A percentile compares a stretch with the other conserved stretches of the same genome.
Evolutionary conservation across 1,140 invertebrate species (phyloP).

Genomic region (Sminthurides bifidus): DNA sequence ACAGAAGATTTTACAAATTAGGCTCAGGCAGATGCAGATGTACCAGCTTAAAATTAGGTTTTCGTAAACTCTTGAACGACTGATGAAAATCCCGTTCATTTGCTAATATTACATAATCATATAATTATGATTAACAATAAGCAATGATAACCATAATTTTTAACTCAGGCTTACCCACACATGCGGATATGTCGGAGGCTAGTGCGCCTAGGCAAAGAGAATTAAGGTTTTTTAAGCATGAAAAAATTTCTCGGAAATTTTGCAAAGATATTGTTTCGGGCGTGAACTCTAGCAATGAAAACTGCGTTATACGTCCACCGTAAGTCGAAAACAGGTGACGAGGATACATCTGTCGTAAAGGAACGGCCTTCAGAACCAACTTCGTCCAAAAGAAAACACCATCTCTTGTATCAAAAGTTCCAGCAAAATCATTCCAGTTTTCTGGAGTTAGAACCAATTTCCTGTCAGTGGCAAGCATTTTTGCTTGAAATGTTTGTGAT

Average conservation of each 20-base stretch:
- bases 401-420: not conserved
- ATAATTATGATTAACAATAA: no score
- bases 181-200: constrained; percentile 1
- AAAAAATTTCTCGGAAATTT: not conserved
- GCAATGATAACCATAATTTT: no score
- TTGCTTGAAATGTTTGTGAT: not conserved
- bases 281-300: not conserved
- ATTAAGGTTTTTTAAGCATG: not conserved
- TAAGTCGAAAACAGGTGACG: not conserved
- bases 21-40: no score
- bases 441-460: not conserved
- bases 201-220: not conserved
- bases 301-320: not conserved
- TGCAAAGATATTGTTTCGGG: not conserved
- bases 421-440: not conserved
- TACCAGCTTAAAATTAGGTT: no score
- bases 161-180: not conserved
- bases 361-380: not conserved
- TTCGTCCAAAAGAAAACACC: not conserved
- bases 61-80: no score
- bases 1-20: not conserved
- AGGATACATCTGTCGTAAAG: not conserved
- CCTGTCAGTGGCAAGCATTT: not conserved
- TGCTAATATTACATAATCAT: no score
- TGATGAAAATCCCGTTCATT: no score